Base-by-base conservation (phyloP, 2,797 vertebrate species). In the Melanogrammus aeglefinus region DNA sequence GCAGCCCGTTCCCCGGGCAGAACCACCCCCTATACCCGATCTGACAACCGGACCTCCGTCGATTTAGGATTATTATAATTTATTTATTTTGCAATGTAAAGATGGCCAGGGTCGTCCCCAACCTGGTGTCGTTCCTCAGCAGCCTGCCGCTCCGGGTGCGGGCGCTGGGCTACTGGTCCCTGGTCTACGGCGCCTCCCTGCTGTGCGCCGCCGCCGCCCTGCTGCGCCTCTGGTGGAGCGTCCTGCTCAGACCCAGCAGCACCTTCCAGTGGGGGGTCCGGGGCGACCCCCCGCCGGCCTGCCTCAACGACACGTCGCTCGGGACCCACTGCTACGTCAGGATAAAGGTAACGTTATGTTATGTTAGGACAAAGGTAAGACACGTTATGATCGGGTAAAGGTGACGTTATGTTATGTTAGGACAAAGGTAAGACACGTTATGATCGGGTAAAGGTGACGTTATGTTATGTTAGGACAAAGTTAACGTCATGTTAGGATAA, bases 261-360 rank as follows among this genome's bases (percentile, higher is more conserved):
- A 97, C 96, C 92, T 97, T 98, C 89, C 95, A 93, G 79, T 95
- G 96, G 95, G 88, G 35, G 77, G 83, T 93, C 74, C 94, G 97
- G 33, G 96, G 97, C 77, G 94, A 36, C 35, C 35, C 92, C 74
- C 95, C 96, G 4, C 97, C 97, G 3, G 94, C 95, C 72, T 98
- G 97, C 88, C 90, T 99, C 86, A 96, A 92, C 91, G 97, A 99
- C 95, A 96, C 96, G 91, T 96, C 96, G 88, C 91, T 97, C 95
- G 97, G 97, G 81, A 99, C 97, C 76, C 97, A 99, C 94, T 99
- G 97, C 92, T 99, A 99, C 91, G 96, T 99, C 78, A 85, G 96
- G 81, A 96, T 98, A 90, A 99, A 99, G 97, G 97, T 98, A 14
- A 69, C 24, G 6, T n/a, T n/a, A 24, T 14, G 29, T 71, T 71